Base-by-base conservation (phyloP, 2,888 invertebrate species). In the Drosophila longiperda region DNA sequence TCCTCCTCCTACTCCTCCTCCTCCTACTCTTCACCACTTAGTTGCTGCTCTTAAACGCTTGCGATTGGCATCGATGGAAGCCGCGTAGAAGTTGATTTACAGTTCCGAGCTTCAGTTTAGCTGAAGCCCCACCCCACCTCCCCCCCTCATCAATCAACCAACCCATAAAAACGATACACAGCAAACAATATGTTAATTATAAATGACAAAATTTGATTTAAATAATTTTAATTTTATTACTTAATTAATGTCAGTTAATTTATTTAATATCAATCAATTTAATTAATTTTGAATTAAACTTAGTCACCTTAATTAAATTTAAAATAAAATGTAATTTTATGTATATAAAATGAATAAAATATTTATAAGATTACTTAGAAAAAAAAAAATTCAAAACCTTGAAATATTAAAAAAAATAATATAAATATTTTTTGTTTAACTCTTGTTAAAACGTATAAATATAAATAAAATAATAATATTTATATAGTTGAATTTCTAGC, bases 21-120 rank as follows among this genome's bases (percentile, higher is more conserved):
- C 26, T n/a, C 29, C 32, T 32, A 9, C 20, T 60, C 1, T 17
- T 7, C 8, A 29, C 1, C 17, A 26, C 29, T 57, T 38, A 40
- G 54, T 32, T 58, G 34, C 63, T 63, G 58, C 49, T 65, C 32
- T 36, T 20, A 36, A 58, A 48, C 58, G 65, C 26, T 23, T 33
- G 59, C 59, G 70, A 68, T 68, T 68, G 68, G 59, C 70, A 59
- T 69, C 70, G 68, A 68, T 69, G 59, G 17, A 59, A 69, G 68
- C 45, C 42, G 68, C 68, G 59, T 55, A 52, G 23, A 55, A 55
- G 70, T 68, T 68, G 68, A 68, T 68, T 68, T 68, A 55, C 54
- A 26, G 54, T 45, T 23, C 12, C 36, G 36, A 53, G 59, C 38
- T 69, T 34, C 50, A 68, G 70, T 29, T 69, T 36, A 40, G 23